A percentile compares a stretch with the other conserved stretches of the same genome.
These are phyloP conservation scores for Epistrophella euchroma DNA, from an alignment of 2,888 invertebrate species.

Conservation along the genomic window DNA sequence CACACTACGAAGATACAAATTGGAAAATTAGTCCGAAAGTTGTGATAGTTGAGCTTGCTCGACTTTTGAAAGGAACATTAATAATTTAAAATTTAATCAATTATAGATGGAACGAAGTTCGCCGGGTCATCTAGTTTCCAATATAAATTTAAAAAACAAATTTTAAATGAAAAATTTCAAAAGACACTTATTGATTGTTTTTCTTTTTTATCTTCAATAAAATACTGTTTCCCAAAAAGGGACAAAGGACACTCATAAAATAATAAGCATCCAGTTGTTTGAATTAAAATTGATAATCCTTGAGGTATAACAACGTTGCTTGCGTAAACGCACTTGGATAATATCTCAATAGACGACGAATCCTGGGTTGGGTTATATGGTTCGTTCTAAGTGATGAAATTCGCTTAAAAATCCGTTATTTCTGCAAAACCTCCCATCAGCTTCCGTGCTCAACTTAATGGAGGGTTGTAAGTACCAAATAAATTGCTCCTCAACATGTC, in stretches of 20 bases:
- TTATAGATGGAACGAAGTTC: no score
- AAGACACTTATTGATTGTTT: not conserved
- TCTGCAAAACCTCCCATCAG: slow-evolving; percentile 13
- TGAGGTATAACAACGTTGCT: not conserved
- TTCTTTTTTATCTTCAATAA: not conserved
- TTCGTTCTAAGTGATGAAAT: slow-evolving; percentile 37
- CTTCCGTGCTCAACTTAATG: slow-evolving; percentile 26
- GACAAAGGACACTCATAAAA: slow-evolving; percentile 1
- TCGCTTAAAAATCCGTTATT: slow-evolving; percentile 59
- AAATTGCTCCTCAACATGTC: slow-evolving; percentile 63
- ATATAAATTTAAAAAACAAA: not conserved
- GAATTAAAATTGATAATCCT: slow-evolving; percentile 22
- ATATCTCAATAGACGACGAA: slow-evolving; percentile 14
- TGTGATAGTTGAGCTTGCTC: no score
- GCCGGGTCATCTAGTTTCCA: no score
- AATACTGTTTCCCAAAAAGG: not conserved
- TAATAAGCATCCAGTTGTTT: not conserved
- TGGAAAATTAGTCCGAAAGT: no score
- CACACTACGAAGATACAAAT: no score
- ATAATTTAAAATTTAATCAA: no score
- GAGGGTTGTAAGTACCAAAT: slow-evolving; percentile 48
- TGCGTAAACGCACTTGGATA: slow-evolving; percentile 32
- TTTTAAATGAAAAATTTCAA: not conserved
- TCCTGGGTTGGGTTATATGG: not conserved
- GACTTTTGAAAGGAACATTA: no score